These are phyloP conservation scores for Harmothoe impar DNA, from an alignment of 2,888 invertebrate species.

Conservation along the genomic window DNA sequence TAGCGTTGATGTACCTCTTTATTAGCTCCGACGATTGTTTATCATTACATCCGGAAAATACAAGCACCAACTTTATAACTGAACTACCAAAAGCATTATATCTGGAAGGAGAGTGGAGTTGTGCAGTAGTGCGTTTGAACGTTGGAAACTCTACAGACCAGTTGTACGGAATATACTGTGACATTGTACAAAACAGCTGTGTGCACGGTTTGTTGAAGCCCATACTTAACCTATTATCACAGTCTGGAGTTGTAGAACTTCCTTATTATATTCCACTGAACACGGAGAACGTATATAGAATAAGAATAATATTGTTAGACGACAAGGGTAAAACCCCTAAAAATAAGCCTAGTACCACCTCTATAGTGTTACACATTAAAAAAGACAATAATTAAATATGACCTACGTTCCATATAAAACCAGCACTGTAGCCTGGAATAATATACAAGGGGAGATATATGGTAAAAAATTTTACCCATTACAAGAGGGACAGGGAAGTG, in stretches of 20 bases:
- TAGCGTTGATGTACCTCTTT: constrained; percentile 19
- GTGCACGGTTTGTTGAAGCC: not conserved
- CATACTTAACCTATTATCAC: not conserved
- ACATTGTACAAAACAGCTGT: not conserved
- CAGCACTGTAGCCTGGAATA: too few relatives aligned
- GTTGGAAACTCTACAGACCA: not conserved
- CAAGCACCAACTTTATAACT: not conserved
- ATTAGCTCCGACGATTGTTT: not conserved
- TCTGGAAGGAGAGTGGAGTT: not conserved
- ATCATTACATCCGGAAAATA: not conserved
- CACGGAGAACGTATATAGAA: not conserved
- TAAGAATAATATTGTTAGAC: not conserved
- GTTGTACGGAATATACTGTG: not conserved
- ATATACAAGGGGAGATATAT: too few relatives aligned
- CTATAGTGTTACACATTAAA: too few relatives aligned
- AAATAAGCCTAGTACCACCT: too few relatives aligned
- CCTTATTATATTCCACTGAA: not conserved
- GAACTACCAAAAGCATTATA: not conserved
- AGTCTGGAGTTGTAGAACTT: not conserved
- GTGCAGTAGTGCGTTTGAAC: not conserved
- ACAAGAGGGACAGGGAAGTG: too few relatives aligned
- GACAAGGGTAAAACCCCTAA: not conserved
- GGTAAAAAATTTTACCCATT: too few relatives aligned
- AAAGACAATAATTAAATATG: too few relatives aligned
- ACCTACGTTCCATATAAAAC: too few relatives aligned